Conservation (phyloP, 2,888 invertebrate species). For the Biston betularia region DNA sequence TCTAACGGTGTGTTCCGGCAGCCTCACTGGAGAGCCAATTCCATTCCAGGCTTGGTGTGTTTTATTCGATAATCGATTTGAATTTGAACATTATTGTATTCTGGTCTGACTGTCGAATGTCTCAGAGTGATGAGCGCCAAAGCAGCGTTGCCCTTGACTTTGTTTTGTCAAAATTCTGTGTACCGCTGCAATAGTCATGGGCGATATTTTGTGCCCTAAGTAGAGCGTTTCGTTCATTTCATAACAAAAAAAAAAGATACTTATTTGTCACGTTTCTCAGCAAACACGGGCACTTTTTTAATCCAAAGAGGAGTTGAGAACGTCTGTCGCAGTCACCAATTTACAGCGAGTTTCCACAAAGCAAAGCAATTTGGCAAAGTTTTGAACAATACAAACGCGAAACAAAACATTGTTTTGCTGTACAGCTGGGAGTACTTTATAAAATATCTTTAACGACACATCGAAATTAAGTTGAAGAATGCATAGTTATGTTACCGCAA, state of each 20-base stretch:
- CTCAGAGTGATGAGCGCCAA: too few relatives aligned
- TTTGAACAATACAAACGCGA: conserved; percentile 22
- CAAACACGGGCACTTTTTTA: not conserved
- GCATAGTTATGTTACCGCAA: too few relatives aligned
- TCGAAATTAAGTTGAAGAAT: not conserved
- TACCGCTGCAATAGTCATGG: too few relatives aligned
- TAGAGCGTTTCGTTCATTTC: not conserved
- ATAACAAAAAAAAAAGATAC: not conserved
- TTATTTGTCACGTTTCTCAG: not conserved
- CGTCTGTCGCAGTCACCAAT: not conserved
- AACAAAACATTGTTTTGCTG: conserved; percentile 20
- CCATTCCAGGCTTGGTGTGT: too few relatives aligned
- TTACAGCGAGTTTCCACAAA: conserved; percentile 12
- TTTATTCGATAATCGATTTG: too few relatives aligned
- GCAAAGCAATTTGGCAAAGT: conserved; percentile 23
- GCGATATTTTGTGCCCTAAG: too few relatives aligned
- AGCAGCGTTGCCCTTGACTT: too few relatives aligned
- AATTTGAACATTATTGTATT: too few relatives aligned
- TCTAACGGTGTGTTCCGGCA: too few relatives aligned
- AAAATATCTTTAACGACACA: conserved; percentile 10
- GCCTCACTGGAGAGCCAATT: too few relatives aligned
- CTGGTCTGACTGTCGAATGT: too few relatives aligned
- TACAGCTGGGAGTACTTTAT: conserved; percentile 17
- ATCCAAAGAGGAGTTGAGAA: not conserved
- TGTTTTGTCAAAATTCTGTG: too few relatives aligned